Evolutionary conservation across 1,140 invertebrate genomes (phyloP), one percentile per base, ranked within the genome.

Genomic region (Dendrolimus kikuchii): DNA sequence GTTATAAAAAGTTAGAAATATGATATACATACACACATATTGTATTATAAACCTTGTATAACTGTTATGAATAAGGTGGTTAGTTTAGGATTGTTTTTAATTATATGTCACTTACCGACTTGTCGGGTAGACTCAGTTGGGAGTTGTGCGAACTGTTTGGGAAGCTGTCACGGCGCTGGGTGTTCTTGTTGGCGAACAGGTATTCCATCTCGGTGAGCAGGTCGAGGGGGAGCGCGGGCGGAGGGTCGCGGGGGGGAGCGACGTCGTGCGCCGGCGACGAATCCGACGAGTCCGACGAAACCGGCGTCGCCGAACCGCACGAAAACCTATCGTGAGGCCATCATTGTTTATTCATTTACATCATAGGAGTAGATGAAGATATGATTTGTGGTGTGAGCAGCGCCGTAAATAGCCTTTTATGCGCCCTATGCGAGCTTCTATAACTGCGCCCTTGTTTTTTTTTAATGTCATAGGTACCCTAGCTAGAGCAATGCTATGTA

Each of bases 161-260:
- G 46, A 73, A 66, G 53, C 74, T 81, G 61, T 83, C 76, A 2
- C 77, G 65, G 5, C 73, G 66, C 45, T 74, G 64, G 40, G 52
- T 49, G n/a, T 59, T 58, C 49, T 68, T 74, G 46, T 61, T 71
- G 5, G 65, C 51, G 54, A 86, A 78, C 6, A 83, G 69, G 49
- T 64, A 74, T 55, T 81, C 77, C 78, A 85, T 85, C 56, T 83
- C 80, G 0, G 71, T 81, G 49, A 85, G 67, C 4, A 85, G 64
- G 41, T 83, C 78, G 9, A 85, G 66, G 1, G 74, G 75, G 0
- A 82, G 62, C 4, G 70, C 55, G 0, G 74, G 66, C 1, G 77
- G 68, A 0, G 71, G 64, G 6, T 74, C 75, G 10, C 65, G 70
- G 4, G 64, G 61, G 5, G 58, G 47, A 39, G 59, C 47, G 2